Evolutionary conservation across 2,888 invertebrate genomes (phyloP), one percentile per base, ranked within the genome.

Genomic region (Troilus luridus): DNA sequence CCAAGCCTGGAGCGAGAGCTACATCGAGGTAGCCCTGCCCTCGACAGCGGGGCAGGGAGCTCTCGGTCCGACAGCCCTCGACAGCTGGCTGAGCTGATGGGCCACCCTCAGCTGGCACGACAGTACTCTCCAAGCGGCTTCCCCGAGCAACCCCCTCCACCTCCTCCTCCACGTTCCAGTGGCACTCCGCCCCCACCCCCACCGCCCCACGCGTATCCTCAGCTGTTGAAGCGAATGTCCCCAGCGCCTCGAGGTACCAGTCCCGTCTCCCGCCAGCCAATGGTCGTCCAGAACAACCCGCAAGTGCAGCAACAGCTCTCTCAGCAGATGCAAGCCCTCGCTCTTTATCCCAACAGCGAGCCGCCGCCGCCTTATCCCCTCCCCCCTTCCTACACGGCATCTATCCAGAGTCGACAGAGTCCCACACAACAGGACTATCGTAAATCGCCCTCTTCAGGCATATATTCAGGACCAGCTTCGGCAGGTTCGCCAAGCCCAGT

Each of bases 61-160:
- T 98, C 98, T 88, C 95, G 98, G 91, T 98, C 98, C 11, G 98
- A 98, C 94, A 98, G 98, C 94, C 98, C 98, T 24, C 96, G 98
- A 92, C 95, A 97, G 93, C 94, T 96, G 19, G 96, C 96, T 93
- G 93, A 93, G 77, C 91, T 93, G 27, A 95, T 92, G n/a, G 91
- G 92, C 88, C 95, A 97, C 93, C 96, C 96, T 88, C 96, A 97
- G 93, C 95, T 97, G 77, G 96, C 95, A 93, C 95, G 97, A 90
- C 96, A 96, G 93, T 97, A 97, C 94, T 97, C 97, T 91, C 97
- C 97, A 14, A 96, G 96, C 88, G 95, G 95, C 92, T 95, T 95
- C 93, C 95, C 95, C 93, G 95, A 95, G 94, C 94, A 95, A 85
- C 95, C 95, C 27, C 96, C 97, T 2, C 97, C 97, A 88, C 97